phyloP scores from a whole-genome alignment of 2,888 invertebrate species.

The Drosophila phalerata region DNA sequence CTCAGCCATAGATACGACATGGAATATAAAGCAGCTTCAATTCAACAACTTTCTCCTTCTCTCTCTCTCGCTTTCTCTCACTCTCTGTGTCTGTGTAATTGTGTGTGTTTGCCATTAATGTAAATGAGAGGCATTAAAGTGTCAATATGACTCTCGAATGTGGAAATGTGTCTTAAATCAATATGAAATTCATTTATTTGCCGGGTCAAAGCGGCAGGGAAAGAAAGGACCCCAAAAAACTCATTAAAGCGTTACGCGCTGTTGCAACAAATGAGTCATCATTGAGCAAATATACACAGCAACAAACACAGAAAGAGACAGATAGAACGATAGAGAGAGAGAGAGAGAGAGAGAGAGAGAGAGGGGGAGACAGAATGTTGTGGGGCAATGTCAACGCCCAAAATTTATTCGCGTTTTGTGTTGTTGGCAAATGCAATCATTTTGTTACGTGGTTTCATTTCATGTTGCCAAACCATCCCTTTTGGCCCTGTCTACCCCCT shows the following conservation, averaged over 20 bases:
- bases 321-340: slow-evolving; percentile 8
- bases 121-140: slow-evolving; percentile 74
- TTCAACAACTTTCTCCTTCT: background rate
- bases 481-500: slow-evolving; percentile 12
- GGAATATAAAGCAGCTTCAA: slow-evolving; percentile 48
- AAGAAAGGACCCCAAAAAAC: slow-evolving; percentile 41
- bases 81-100: slow-evolving; percentile 9
- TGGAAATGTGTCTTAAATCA: slow-evolving; percentile 54
- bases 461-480: slow-evolving; percentile 20
- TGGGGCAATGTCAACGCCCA: slow-evolving; percentile 48
- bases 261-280: slow-evolving; percentile 68
- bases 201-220: background rate
- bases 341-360: background rate
- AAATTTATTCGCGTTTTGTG: slow-evolving; percentile 57
- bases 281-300: slow-evolving; percentile 38
- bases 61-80: slow-evolving; percentile 1
- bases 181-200: slow-evolving; percentile 30
- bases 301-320: background rate
- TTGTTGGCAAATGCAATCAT: slow-evolving; percentile 75
- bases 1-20: slow-evolving; percentile 36
- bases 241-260: slow-evolving; percentile 66
- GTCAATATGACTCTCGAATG: slow-evolving; percentile 67
- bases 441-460: slow-evolving; percentile 74
- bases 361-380: background rate
- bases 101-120: slow-evolving; percentile 62